Evolutionary conservation across 2,113 vertebrate genomes (phyloP).

Genomic region (Cyrtonyx montezumae): DNA sequence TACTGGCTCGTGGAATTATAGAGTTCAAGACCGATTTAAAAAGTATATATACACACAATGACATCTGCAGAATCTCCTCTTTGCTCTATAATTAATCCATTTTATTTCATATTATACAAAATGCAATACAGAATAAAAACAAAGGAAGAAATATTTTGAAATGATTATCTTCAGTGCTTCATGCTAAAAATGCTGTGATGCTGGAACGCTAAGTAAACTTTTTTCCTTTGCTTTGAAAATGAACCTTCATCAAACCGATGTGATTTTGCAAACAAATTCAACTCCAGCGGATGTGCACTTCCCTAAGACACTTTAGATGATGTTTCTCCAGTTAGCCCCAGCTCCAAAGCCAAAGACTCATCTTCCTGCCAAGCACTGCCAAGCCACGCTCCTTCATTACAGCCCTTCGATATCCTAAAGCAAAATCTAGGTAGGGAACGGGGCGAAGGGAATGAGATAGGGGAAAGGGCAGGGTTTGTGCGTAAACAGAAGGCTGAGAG

Average conservation of each 20-base stretch:
- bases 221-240: constrained; percentile 48
- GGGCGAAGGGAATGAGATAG: neutral
- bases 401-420: neutral
- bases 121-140: neutral
- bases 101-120: constrained; percentile 22
- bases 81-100: neutral
- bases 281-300: neutral
- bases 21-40: neutral
- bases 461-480: neutral
- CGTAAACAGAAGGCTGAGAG: neutral
- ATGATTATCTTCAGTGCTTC: neutral
- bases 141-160: constrained; percentile 32
- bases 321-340: neutral
- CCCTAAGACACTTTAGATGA: neutral
- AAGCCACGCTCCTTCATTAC: neutral
- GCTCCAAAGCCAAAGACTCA: neutral
- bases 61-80: neutral
- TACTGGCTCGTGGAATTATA: neutral
- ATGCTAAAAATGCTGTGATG: neutral
- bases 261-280: constrained; percentile 24
- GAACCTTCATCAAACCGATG: neutral
- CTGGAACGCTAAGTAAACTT: neutral
- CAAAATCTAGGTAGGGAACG: neutral
- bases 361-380: neutral
- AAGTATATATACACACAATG: neutral